phyloP scores from a whole-genome alignment of 2,888 invertebrate genomes.

The Acanthosepion lycidas region DNA sequence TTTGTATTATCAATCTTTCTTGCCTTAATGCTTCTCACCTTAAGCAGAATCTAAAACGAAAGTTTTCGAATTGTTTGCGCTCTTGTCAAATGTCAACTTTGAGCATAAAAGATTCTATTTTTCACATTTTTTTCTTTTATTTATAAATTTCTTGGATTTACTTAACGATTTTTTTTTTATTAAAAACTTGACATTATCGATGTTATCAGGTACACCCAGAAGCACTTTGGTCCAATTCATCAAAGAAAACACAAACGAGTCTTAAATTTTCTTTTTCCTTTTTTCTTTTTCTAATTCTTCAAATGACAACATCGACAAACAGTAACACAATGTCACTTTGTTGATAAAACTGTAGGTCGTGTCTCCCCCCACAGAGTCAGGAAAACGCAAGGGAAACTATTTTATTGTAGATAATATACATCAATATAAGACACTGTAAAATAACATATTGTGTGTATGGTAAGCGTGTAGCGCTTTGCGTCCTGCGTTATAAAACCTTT shows the following conservation, averaged over 20 bases:
- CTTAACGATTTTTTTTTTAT: not conserved
- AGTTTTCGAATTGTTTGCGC: conserved; percentile 1
- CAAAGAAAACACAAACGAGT: not conserved
- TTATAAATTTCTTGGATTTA: not conserved
- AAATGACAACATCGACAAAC: conserved; percentile 12
- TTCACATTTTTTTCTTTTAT: not conserved
- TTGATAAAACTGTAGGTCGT: not conserved
- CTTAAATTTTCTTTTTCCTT: not conserved
- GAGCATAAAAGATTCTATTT: not conserved
- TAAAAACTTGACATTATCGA: conserved; percentile 18
- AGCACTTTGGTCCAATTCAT: conserved; percentile 15
- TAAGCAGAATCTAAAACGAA: not conserved
- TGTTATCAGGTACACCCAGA: conserved; percentile 11
- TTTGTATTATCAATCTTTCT: not conserved
- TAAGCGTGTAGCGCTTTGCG: not conserved
- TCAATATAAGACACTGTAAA: not conserved
- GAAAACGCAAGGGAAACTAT: conserved; percentile 33
- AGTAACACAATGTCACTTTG: not conserved
- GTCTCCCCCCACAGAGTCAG: not conserved
- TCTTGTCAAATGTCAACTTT: not conserved
- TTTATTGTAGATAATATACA: conserved; percentile 11
- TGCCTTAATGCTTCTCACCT: conserved; percentile 33
- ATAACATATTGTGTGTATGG: not conserved
- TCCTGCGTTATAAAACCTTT: not conserved
- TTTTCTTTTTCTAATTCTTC: not conserved